Percentiles rank a stretch among this genome's conserved stretches.
Conservation (phyloP, 2,888 invertebrate genomes). For the Linnaemya vulpina region DNA sequence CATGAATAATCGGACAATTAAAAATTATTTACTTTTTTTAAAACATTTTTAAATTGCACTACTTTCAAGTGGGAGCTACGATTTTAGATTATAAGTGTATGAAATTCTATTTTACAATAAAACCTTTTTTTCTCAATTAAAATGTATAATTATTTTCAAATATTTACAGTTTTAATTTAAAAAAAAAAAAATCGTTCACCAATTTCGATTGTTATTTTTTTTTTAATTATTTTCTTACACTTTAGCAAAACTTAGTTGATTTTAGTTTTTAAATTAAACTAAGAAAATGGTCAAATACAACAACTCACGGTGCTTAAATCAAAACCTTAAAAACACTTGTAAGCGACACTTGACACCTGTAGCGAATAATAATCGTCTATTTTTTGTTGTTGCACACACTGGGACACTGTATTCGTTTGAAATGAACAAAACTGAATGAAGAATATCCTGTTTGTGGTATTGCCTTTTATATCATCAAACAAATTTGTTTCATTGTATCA, state of each 20-base stretch:
- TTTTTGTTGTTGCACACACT: constrained; percentile 17
- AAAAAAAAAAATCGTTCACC: not conserved
- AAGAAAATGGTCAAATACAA: not conserved
- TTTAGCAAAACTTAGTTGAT: constrained; percentile 1
- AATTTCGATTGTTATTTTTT: not conserved
- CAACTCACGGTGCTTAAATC: constrained; percentile 54
- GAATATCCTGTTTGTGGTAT: constrained; percentile 70
- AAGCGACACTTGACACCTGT: constrained; percentile 61
- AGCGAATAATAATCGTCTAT: constrained; percentile 29
- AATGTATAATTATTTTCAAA: not conserved
- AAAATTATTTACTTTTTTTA: too few relatives aligned
- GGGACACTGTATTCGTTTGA: constrained; percentile 62
- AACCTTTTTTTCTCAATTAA: too few relatives aligned
- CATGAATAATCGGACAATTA: too few relatives aligned
- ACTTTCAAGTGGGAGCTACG: too few relatives aligned
- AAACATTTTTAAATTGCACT: too few relatives aligned
- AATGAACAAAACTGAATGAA: constrained; percentile 70
- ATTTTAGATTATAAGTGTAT: too few relatives aligned
- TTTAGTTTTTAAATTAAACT: constrained; percentile 1
- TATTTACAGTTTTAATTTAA: not conserved
- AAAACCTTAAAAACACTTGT: constrained; percentile 28
- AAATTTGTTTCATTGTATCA: constrained; percentile 55
- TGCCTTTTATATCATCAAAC: constrained; percentile 68
- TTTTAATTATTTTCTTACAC: not conserved
- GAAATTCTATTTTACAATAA: too few relatives aligned